Evolutionary conservation across 2,888 invertebrate species (phyloP).

Genomic region (Hyposoter dolosus): DNA sequence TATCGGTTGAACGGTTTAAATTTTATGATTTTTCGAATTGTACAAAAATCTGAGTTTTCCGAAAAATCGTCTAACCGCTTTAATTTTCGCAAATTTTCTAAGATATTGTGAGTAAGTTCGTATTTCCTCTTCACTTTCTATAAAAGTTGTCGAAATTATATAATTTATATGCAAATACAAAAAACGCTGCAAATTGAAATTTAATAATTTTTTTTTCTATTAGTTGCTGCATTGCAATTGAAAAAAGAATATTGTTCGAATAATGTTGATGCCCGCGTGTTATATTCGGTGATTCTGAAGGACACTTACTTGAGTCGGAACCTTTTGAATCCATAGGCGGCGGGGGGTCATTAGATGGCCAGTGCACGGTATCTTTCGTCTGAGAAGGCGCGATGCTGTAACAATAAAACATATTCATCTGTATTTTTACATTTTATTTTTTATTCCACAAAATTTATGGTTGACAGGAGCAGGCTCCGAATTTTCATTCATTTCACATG

Average conservation of each 20-base stretch:
- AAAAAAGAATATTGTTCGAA: not conserved
- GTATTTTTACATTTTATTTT: not conserved
- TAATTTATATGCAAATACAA: too few relatives aligned
- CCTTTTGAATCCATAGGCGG: slow-evolving; percentile 93
- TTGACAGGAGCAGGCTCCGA: not conserved
- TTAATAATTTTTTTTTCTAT: too few relatives aligned
- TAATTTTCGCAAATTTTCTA: too few relatives aligned
- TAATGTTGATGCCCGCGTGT: not conserved
- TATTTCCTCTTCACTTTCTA: too few relatives aligned
- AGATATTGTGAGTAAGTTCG: too few relatives aligned
- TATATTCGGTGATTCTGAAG: not conserved
- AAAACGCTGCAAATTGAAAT: too few relatives aligned
- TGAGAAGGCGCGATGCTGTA: slow-evolving; percentile 92
- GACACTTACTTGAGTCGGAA: slow-evolving; percentile 89
- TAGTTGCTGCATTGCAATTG: too few relatives aligned
- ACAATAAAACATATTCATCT: slow-evolving; percentile 65
- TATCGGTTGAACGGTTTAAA: too few relatives aligned
- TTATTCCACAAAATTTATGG: not conserved
- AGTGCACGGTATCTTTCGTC: slow-evolving; percentile 94
- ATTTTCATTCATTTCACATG: not conserved
- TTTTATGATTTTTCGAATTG: too few relatives aligned
- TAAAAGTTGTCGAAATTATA: too few relatives aligned
- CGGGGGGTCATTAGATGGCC: slow-evolving; percentile 95
- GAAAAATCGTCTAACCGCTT: too few relatives aligned
- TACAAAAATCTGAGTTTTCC: too few relatives aligned